Evolutionary conservation across 2,113 vertebrate genomes (phyloP), one percentile per base, ranked within the genome.

Genomic region (Mobula hypostoma): DNA sequence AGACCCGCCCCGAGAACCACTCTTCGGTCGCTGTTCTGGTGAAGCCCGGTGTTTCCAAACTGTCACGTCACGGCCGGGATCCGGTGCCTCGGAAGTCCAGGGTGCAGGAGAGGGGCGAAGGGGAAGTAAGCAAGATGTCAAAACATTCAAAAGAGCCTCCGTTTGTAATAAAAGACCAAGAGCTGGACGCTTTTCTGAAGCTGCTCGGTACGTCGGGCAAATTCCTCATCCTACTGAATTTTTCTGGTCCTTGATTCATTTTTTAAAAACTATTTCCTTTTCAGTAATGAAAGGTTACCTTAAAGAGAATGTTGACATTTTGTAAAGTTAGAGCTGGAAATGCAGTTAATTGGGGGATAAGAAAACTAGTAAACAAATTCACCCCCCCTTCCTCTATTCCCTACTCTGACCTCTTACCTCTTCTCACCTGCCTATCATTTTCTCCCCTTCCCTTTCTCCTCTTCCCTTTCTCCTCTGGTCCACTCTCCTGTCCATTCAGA

Each of bases 121-220:
- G 92, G 94, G 80, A 19, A 15, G 32, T 1, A 78, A 36, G 58
- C 63, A 80, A 87, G 83, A 87, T 29, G 83, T 29, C 83, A 29
- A 61, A 58, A 11, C 40, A 58, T 24, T 88, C 94, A 27, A 61
- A 87, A 12, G 0, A 56, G 83, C 32, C 61, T 94, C 6, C 40
- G 87, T 94, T 56, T 82, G 94, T 72, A 58, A 88, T 77, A 32
- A 93, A 7, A 58, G 93, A 94, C 79, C 95, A 95, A 63, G 95
- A 95, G 19, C 92, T 94, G 15, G 95, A 94, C 11, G 95, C 96
- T 78, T 97, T 96, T 80, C 95, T 96, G 66, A 63, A 2, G 40
- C 96, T 97, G 1, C 95, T 96, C 94, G 96, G 96, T 96, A 94
- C 95, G 94, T 91, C 19, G 36, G 5, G 68, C 56, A 0, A 61